Conservation (phyloP, 2,888 invertebrate genomes). For the Drosophila kuntzei region DNA sequence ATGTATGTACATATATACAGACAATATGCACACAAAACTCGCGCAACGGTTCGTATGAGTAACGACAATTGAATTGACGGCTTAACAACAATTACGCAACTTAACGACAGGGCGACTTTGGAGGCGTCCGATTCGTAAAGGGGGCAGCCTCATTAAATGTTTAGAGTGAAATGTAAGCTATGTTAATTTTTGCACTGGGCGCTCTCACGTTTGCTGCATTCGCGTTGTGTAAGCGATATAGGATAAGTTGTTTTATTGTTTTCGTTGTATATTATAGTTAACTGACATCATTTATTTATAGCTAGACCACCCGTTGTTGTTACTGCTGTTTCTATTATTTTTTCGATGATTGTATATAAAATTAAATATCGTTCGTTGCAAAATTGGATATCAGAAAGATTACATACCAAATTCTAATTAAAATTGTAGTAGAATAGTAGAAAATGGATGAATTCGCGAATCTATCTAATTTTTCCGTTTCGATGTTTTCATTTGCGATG, state of each 20-base stretch:
- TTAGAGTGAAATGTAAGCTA: slow-evolving; percentile 57
- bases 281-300: slow-evolving; percentile 22
- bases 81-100: slow-evolving; percentile 71
- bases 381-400: too few relatives aligned
- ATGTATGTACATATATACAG: neutral
- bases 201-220: slow-evolving; percentile 41
- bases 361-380: too few relatives aligned
- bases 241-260: slow-evolving; percentile 27
- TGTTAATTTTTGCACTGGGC: slow-evolving; percentile 50
- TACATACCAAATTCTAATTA: too few relatives aligned
- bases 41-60: slow-evolving; percentile 71
- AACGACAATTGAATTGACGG: slow-evolving; percentile 75
- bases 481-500: too few relatives aligned
- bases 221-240: slow-evolving; percentile 38
- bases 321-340: neutral
- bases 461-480: too few relatives aligned
- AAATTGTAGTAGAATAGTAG: too few relatives aligned
- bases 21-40: slow-evolving; percentile 45
- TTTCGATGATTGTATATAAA: too few relatives aligned
- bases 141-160: slow-evolving; percentile 53
- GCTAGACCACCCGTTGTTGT: neutral
- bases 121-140: neutral
- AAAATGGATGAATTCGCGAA: too few relatives aligned
- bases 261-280: slow-evolving; percentile 24
- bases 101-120: slow-evolving; percentile 36